Base-by-base conservation (phyloP, 2,113 vertebrate species). In the Narcine bancroftii region DNA sequence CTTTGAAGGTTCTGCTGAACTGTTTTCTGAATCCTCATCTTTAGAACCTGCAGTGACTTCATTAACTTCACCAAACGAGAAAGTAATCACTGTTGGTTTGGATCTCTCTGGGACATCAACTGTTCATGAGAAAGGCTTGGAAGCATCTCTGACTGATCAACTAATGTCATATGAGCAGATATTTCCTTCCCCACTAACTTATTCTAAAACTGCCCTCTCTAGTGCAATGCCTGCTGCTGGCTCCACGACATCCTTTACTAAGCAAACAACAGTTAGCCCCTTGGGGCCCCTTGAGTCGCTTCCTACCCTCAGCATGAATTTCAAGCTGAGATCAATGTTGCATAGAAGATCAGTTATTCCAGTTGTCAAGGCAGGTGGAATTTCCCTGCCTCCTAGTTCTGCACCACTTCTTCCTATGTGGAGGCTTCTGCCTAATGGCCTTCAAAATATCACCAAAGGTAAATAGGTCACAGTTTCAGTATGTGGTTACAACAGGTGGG, bases 301-400 rank as follows among this genome's bases (percentile, higher is more conserved):
- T 95, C 66, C 93, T 76, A 93, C 94, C 94, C 95, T 96, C 95
- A 95, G 94, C 95, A 95, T 94, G 94, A 94, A 95, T 94, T 94
- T 21, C 95, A 94, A 95, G 95, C 94, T 94, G 94, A 93, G 94
- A 94, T 93, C 94, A 94, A 95, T 96, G 95, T 96, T 96, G 96
- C 96, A 96, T 95, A 96, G 96, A 96, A 96, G 97, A 97, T 97
- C 96, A 96, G 96, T 97, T 97, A 96, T 97, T 97, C 96, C 96
- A 97, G 96, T 97, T 97, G 96, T 96, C 96, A 97, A 95, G 96
- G 96, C 96, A 97, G 96, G 96, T 97, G 96, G 96, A 96, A 97
- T 96, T 96, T 96, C 96, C 95, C 95, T 96, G 96, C 96, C 95
- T 95, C 94, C 94, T 93, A 94, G 95, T 95, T 94, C 94, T 95